Evolutionary conservation across 2,113 vertebrate species (phyloP).

Genomic region (Oreotrochilus melanogaster): DNA sequence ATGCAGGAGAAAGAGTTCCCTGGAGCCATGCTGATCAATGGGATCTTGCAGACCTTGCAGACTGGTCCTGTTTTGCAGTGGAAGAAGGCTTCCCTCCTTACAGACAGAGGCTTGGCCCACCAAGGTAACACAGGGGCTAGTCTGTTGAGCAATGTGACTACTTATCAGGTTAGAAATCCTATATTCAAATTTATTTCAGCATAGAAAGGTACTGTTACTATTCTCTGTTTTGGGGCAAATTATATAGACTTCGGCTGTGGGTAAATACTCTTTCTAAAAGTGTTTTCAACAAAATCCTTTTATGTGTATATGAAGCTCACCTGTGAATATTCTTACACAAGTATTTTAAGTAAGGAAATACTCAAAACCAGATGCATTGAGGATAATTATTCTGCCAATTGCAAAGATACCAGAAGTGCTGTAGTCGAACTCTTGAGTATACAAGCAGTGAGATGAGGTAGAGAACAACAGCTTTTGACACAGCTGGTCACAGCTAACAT

Average conservation of each 20-base stretch:
- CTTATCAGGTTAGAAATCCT: background rate
- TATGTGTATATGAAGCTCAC: background rate
- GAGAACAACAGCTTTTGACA: conserved; percentile 49
- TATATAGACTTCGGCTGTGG: background rate
- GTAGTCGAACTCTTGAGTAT: background rate
- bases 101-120: background rate
- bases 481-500: background rate
- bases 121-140: background rate
- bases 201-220: background rate
- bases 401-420: background rate
- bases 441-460: background rate
- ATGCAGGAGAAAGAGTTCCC: background rate
- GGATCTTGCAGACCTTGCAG: background rate
- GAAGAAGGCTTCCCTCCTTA: background rate
- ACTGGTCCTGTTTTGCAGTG: background rate
- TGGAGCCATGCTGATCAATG: fast-evolving
- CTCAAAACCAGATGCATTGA: conserved; percentile 10
- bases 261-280: background rate
- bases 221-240: conserved; percentile 25
- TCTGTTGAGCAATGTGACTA: conserved; percentile 28
- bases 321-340: background rate
- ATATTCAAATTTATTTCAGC: background rate
- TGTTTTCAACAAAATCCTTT: conserved; percentile 26
- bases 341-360: background rate
- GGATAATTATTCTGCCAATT: conserved; percentile 32